These are phyloP conservation scores for Microctonus aethiopoides DNA, from an alignment of 2,888 invertebrate species.

Conservation along the genomic window DNA sequence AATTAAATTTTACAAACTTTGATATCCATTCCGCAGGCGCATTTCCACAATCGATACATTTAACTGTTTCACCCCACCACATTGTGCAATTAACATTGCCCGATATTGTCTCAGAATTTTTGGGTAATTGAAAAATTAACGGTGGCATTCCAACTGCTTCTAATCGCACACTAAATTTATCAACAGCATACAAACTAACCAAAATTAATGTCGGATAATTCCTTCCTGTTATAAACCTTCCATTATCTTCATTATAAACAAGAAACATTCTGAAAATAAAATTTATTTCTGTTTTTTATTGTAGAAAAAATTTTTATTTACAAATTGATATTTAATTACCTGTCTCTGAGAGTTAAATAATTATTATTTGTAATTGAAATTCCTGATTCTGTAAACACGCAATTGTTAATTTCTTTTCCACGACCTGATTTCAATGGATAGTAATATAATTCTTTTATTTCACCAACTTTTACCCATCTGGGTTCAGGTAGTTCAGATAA, in stretches of 20 bases:
- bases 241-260: slow-evolving; percentile 64
- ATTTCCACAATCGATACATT: slow-evolving; percentile 74
- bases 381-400: slow-evolving; percentile 59
- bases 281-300: neutral
- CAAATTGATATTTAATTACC: slow-evolving; percentile 48
- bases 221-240: slow-evolving; percentile 66
- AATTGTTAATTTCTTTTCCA: slow-evolving; percentile 53
- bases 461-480: slow-evolving; percentile 63
- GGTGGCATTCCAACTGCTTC: slow-evolving; percentile 68
- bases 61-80: slow-evolving; percentile 64
- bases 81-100: slow-evolving; percentile 49
- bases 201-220: slow-evolving; percentile 68
- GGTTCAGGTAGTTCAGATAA: slow-evolving; percentile 30
- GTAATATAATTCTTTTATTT: slow-evolving; percentile 58
- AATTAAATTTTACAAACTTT: slow-evolving; percentile 47
- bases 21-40: slow-evolving; percentile 74
- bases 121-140: slow-evolving; percentile 66
- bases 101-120: slow-evolving; percentile 27
- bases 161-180: slow-evolving; percentile 63
- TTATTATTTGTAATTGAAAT: slow-evolving; percentile 49
- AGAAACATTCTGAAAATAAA: slow-evolving; percentile 62
- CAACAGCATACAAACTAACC: slow-evolving; percentile 65
- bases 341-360: slow-evolving; percentile 49
- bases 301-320: neutral
- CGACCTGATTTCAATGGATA: slow-evolving; percentile 68